Evolutionary conservation across 2,888 invertebrate species (phyloP), one percentile per base, ranked within the genome.

Genomic region (Eupithecia vulgata): DNA sequence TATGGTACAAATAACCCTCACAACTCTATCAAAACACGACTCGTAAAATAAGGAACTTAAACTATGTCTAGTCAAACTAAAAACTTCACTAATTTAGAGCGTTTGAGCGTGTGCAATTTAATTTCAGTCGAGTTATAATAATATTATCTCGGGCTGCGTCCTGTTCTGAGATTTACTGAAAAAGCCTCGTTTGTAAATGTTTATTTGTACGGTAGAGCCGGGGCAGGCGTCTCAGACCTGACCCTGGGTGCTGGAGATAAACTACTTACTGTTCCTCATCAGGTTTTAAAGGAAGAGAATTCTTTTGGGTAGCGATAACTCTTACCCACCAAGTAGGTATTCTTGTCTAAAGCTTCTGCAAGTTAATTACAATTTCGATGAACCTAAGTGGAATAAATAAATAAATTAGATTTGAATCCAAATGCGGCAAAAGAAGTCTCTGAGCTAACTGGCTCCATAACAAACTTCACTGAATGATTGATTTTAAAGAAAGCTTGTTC

Each of bases 41-140:
- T 59, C 30, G 2, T 59, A 25, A 57, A 59, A 59, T 6, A 30
- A 59, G 30, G 13, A 59, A 13, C 30, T 42, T 21, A 10, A 21
- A 52, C 21, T 8, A 52, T 52, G 21, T 3, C 7, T 64, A 30
- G 40, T 70, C 35, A 67, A 72, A 72, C 67, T 67, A 67, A 67
- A 66, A 74, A 40, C 68, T 45, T 66, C 40, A 67, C 57, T 30
- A 21, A 68, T 68, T 61, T 67, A 67, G 68, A 65, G 67, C 70
- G 69, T 72, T 77, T 76, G n/a, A n/a, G n/a, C n/a, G 70, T 74
- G 74, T 75, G 68, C 75, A 77, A 76, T 76, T 71, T 73, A 72
- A 77, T 75, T 78, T 72, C 34, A 75, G 73, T 64, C 34, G 52
- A 75, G 75, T 67, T 74, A 71, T 71, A 52, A 68, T 72, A 73